Evolutionary conservation across 1,140 invertebrate genomes (phyloP), one percentile per base, ranked within the genome.

Genomic region (Drosophila funebris): DNA sequence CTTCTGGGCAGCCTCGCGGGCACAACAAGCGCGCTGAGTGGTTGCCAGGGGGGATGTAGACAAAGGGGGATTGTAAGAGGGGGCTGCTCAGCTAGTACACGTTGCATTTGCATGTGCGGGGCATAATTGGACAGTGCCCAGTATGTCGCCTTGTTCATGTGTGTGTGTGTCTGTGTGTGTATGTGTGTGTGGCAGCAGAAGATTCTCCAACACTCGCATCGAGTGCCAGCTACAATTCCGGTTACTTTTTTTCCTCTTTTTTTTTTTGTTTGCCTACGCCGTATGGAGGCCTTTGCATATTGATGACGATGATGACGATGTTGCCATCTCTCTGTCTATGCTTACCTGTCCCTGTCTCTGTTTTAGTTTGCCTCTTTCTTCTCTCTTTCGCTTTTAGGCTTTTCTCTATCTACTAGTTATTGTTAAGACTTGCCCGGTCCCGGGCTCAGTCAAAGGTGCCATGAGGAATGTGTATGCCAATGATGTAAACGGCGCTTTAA

Each of bases 51-150:
- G 39, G 62, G 5, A 22, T 48, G 27, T 13, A 31, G 53, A 27
- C 44, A 48, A n/a, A 8, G 44, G 33, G 14, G 18, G 11, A 1
- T 16, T 9, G 14, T 11, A n/a, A 31, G 24, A 14, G 14, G 18
- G 16, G 24, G 20, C 20, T 13, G 41, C 8, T 14, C 9, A 22
- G 22, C 14, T 7, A 5, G 33, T 39, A 76, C 78, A 88, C 78
- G 78, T 82, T 87, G 82, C 82, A 88, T 87, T 83, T 87, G 71
- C 83, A 88, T 87, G 83, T 88, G 82, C 81, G 78, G 46, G 83
- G 71, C 83, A 85, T 85, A 85, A 87, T 87, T 85, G 82, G 80
- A 84, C 76, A 84, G 73, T 64, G 54, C 75, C 69, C 63, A 58
- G 52, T 27, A 46, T 48, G 41, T 50, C 8, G 58, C 67, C 53